Conservation (phyloP, 2,113 vertebrate genomes). For the Cebus imitator region DNA sequence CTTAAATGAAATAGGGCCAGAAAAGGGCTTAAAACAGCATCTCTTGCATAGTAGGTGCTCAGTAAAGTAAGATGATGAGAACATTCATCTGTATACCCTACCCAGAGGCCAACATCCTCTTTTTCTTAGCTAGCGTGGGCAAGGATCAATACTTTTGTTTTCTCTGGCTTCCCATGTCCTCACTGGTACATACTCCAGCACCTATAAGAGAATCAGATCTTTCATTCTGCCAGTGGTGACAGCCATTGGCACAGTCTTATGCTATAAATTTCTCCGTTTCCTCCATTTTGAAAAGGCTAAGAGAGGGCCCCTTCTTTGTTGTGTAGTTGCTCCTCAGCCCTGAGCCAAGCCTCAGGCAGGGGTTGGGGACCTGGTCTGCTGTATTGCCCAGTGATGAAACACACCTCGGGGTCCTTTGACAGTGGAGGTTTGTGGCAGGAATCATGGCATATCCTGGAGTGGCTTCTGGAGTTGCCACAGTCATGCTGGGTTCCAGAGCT, state of each 20-base stretch:
- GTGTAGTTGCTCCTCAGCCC: not conserved
- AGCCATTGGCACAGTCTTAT: not conserved
- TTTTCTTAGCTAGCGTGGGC: not conserved
- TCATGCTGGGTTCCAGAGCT: not conserved
- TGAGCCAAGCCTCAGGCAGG: not conserved
- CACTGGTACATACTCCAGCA: no score
- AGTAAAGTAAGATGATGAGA: not conserved
- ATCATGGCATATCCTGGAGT: not conserved
- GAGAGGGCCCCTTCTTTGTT: not conserved
- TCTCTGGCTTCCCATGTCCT: not conserved
- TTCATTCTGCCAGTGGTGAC: not conserved
- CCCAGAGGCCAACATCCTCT: not conserved
- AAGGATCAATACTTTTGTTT: not conserved
- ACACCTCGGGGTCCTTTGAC: not conserved
- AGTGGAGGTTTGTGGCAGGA: not conserved
- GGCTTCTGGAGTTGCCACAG: not conserved
- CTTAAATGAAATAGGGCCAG: not conserved
- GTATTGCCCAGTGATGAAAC: not conserved
- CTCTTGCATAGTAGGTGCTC: not conserved
- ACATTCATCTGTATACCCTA: not conserved
- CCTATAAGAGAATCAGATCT: not conserved
- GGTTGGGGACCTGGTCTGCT: not conserved
- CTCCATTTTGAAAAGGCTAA: not conserved
- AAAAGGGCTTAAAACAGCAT: not conserved
- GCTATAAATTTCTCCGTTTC: not conserved